A percentile compares a stretch with the other conserved stretches of the same genome.
Conservation (phyloP, 2,888 invertebrate species). For the Stenurella melanura region DNA sequence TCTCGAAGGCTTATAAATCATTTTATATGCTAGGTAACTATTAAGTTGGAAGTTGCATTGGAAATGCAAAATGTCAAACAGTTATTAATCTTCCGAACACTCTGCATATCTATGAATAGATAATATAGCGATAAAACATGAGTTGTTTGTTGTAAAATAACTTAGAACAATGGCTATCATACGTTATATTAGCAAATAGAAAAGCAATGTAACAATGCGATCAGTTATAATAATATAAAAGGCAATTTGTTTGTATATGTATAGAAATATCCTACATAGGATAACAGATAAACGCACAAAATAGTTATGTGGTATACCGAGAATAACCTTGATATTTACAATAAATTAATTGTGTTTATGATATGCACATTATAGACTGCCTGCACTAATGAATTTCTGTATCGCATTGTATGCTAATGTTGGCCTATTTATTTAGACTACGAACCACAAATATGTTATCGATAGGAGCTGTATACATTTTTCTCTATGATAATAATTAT, state of each 20-base stretch:
- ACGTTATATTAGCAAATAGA: conserved; percentile 30
- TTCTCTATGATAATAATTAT: neutral
- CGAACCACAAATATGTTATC: conserved; percentile 15
- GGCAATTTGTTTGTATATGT: conserved; percentile 33
- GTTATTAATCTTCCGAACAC: conserved; percentile 35
- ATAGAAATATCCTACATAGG: conserved; percentile 25
- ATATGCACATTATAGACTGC: conserved; percentile 14
- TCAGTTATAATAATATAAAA: conserved; percentile 35
- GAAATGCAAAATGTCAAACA: conserved; percentile 41
- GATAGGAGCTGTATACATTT: neutral
- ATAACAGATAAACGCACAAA: neutral
- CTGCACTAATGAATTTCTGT: conserved; percentile 31
- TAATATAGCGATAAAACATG: conserved; percentile 36
- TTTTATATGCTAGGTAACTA: conserved; percentile 32
- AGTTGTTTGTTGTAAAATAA: conserved; percentile 39
- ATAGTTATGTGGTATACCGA: conserved; percentile 23
- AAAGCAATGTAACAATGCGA: conserved; percentile 29
- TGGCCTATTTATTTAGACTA: conserved; percentile 45
- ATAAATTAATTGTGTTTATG: conserved; percentile 21
- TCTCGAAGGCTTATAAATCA: conserved; percentile 38
- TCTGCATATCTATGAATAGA: conserved; percentile 42
- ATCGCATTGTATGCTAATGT: conserved; percentile 51
- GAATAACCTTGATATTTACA: conserved; percentile 32
- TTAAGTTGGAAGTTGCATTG: conserved; percentile 36
- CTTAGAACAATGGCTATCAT: conserved; percentile 32